phyloP scores from a whole-genome alignment of 2,113 vertebrate species.

The Cavia aperea region DNA sequence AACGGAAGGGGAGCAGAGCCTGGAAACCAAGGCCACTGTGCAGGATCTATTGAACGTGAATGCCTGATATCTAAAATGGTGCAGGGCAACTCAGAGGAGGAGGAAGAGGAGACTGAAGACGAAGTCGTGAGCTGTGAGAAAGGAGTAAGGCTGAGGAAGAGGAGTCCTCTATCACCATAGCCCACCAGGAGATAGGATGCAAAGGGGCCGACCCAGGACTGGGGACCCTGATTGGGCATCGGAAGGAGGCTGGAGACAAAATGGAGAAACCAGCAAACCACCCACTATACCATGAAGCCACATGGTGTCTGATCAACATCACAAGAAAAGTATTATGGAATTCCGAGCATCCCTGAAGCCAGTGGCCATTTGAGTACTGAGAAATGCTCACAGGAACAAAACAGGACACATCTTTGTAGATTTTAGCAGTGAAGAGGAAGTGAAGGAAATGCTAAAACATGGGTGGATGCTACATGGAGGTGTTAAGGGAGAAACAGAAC shows the following conservation, averaged over 20 bases:
- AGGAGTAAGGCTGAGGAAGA: slow-evolving; percentile 49
- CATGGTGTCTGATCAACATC: slow-evolving; percentile 83
- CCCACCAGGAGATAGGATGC: background rate
- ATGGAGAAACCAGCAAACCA: too few relatives aligned
- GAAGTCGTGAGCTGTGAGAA: slow-evolving; percentile 49
- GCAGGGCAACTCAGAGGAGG: slow-evolving; percentile 31
- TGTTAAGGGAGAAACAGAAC: background rate
- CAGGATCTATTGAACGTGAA: slow-evolving; percentile 89
- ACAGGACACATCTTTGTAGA: background rate
- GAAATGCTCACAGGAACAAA: background rate
- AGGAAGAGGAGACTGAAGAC: slow-evolving; percentile 64
- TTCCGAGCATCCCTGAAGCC: background rate
- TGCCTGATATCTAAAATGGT: slow-evolving; percentile 92
- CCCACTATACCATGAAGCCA: slow-evolving; percentile 83
- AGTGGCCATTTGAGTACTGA: background rate
- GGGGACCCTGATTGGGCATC: background rate
- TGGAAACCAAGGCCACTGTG: slow-evolving; percentile 64
- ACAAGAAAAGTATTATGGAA: slow-evolving; percentile 74
- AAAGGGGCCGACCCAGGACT: slow-evolving; percentile 35
- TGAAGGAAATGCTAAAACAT: background rate
- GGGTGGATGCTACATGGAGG: background rate
- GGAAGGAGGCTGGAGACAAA: too few relatives aligned
- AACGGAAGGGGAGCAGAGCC: slow-evolving; percentile 50
- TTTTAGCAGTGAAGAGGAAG: background rate
- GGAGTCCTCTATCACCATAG: slow-evolving; percentile 39